Evolutionary conservation across 1,140 invertebrate genomes (phyloP).

Genomic region (Neodiprion virginianus): DNA sequence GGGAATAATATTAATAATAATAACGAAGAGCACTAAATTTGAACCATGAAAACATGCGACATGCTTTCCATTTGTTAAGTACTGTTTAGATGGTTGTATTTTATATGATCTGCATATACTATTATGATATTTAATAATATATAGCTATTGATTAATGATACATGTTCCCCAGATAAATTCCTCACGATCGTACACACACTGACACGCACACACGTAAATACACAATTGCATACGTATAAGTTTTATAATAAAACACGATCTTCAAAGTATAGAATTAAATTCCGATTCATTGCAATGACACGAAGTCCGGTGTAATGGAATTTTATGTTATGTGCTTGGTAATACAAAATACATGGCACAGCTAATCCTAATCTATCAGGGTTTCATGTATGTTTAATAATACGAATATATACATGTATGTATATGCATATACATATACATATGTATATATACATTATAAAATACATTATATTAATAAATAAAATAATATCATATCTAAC

Average conservation of each 20-base stretch:
- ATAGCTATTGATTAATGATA: background rate
- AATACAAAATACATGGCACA: background rate
- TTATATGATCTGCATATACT: background rate
- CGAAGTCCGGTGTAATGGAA: background rate
- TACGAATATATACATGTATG: conserved; percentile 40
- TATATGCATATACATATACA: conserved; percentile 38
- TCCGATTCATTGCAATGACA: conserved; percentile 5
- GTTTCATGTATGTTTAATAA: conserved; percentile 49
- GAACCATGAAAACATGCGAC: background rate
- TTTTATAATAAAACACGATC: background rate
- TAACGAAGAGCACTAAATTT: background rate
- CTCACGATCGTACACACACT: background rate
- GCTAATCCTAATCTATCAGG: conserved; percentile 55
- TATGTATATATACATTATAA: conserved; percentile 51
- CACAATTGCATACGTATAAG: too few species aligned
- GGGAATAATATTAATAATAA: background rate
- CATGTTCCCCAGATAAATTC: conserved; percentile 1
- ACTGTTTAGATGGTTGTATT: conserved; percentile 6
- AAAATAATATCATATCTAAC: conserved; percentile 53
- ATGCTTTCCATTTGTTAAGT: conserved; percentile 6
- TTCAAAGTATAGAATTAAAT: background rate
- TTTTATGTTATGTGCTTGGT: too few species aligned
- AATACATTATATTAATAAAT: conserved; percentile 56
- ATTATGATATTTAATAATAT: background rate
- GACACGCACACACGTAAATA: too few species aligned